phyloP scores from a whole-genome alignment of 2,113 vertebrate species.

The Sapayoa aenigma region DNA sequence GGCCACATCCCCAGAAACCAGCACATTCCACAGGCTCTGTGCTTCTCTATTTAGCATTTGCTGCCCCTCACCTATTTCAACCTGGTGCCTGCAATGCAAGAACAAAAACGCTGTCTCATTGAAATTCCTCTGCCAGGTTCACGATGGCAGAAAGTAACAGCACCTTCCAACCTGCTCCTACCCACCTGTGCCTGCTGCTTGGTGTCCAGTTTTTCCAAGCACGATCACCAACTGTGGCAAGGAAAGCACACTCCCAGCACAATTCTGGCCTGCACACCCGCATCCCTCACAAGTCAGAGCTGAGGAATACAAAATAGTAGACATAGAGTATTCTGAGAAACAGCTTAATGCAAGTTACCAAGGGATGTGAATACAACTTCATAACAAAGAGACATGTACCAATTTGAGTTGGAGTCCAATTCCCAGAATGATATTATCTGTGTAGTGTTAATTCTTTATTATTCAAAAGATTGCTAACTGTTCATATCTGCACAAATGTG shows the following conservation, averaged over 20 bases:
- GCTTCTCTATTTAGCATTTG: not conserved
- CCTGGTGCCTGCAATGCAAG: rapidly evolving
- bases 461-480: constrained; percentile 69
- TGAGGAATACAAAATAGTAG: not conserved
- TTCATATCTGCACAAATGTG: constrained; percentile 64
- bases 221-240: not conserved
- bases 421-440: constrained; percentile 66
- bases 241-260: not conserved
- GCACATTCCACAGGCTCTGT: not conserved
- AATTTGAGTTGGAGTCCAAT: constrained; percentile 46
- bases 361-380: constrained; percentile 30
- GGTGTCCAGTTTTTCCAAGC: not conserved
- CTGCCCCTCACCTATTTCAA: not conserved
- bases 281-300: not conserved
- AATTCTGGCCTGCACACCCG: not conserved
- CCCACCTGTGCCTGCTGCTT: rapidly evolving
- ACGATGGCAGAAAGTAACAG: not conserved
- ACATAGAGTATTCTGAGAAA: constrained; percentile 16
- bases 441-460: constrained; percentile 72
- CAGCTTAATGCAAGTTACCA: constrained; percentile 24
- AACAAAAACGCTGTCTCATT: rapidly evolving
- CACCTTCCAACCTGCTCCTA: not conserved
- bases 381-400: constrained; percentile 45
- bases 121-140: not conserved
- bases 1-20: not conserved